These are phyloP conservation scores for Antigone vipio DNA, from an alignment of 2,113 vertebrate genomes.

Conservation along the genomic window DNA sequence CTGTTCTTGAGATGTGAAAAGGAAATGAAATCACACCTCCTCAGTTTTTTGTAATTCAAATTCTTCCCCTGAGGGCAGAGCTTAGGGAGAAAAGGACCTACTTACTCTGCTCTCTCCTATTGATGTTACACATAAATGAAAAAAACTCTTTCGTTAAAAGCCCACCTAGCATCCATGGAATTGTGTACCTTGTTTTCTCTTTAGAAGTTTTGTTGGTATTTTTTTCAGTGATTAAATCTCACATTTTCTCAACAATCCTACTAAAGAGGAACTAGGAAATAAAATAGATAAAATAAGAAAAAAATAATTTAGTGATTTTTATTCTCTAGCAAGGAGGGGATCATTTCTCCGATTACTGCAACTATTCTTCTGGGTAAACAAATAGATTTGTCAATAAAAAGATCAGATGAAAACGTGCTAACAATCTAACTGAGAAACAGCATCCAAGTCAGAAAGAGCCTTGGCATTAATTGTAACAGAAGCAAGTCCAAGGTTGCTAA, in stretches of 20 bases:
- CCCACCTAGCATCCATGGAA: background rate
- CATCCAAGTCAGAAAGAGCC: background rate
- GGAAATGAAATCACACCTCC: constrained; percentile 34
- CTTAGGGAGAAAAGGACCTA: background rate
- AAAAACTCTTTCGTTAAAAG: background rate
- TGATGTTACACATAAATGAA: background rate
- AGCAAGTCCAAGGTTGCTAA: background rate
- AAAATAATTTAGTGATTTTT: background rate
- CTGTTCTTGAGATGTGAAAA: background rate
- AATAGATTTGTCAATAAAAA: background rate
- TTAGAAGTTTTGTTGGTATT: background rate
- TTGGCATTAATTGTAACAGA: background rate
- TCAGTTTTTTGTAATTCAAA: constrained; percentile 14
- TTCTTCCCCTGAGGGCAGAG: background rate
- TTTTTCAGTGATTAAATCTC: background rate
- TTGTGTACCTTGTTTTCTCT: background rate
- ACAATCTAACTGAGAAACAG: background rate
- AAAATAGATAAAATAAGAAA: background rate
- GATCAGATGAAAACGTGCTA: background rate
- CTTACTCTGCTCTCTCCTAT: background rate
- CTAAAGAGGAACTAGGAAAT: background rate
- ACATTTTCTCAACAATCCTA: background rate
- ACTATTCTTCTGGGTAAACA: background rate
- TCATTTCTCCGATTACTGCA: background rate
- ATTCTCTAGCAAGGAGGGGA: background rate